Base-by-base conservation (phyloP, 2,888 invertebrate genomes). In the Folsomia manolachei region DNA sequence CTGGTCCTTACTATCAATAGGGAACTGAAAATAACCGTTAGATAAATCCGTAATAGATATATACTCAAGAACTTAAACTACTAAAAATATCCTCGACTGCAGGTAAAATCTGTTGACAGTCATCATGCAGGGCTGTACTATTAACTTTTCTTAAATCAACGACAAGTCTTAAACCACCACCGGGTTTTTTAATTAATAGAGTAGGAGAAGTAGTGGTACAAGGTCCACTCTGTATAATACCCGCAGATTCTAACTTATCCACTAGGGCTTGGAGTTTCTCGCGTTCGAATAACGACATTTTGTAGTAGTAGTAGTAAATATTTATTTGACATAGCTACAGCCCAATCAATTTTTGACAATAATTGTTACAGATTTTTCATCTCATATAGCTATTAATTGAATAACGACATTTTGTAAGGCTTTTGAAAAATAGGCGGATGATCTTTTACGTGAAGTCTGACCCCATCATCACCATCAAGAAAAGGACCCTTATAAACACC, bases 41-140 rank as follows among this genome's bases (percentile, higher is more conserved):
- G 21, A 19, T 4, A 56, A n/a, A 19, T 56, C 56, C n/a, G 56
- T 56, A 19, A 19, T 19, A 19, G 11, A 14, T 56, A 56, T 14
- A 56, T 56, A 56, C n/a, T 56, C n/a, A n/a, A 56, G n/a, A 56
- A 14, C 21, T 19, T 4, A 19, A 7, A 56, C 7, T 19, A 56
- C n/a, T 56, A 56, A 56, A 56, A 7, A 56, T 56, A 56, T 56
- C 56, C 56, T 56, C 56, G 19, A 56, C 19, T 56, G 7, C 56
- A 19, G 56, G 56, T 7, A 56, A 19, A 19, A 56, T 21, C 19
- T 56, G 56, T 14, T 56, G 56, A 56, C 56, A 56, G n/a, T n/a
- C n/a, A 56, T 7, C 56, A 56, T 56, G 56, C 19, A 56, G n/a
- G 7, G 56, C 56, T 21, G 56, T 56, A 14, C 4, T 14, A n/a